Percentiles rank a stretch among this genome's conserved stretches.
These are phyloP conservation scores for Chaetophractus vellerosus DNA, from an alignment of 2,797 vertebrate genomes.

Conservation along the genomic window DNA sequence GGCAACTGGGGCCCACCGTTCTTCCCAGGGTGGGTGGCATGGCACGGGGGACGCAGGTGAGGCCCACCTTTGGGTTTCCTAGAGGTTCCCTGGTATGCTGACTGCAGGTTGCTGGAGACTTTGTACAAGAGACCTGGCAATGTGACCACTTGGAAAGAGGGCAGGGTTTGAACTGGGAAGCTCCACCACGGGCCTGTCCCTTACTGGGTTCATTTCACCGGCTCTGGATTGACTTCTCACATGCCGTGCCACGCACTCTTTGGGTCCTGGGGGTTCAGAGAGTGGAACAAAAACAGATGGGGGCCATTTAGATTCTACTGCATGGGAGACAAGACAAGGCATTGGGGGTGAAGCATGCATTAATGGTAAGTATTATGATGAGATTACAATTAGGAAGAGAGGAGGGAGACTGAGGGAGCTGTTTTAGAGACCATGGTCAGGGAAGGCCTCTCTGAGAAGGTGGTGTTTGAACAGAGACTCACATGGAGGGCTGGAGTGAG, in stretches of 20 bases:
- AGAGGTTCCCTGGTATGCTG: not conserved
- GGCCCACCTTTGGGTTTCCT: not conserved
- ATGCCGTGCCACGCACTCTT: no score
- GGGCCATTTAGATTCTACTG: not conserved
- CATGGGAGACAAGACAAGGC: not conserved
- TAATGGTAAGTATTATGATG: not conserved
- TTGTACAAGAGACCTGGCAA: not conserved
- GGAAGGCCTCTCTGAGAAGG: not conserved
- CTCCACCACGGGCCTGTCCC: not conserved
- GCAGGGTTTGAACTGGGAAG: not conserved
- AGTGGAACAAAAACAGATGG: not conserved
- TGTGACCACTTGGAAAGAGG: not conserved
- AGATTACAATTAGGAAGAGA: not conserved
- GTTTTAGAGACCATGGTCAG: not conserved
- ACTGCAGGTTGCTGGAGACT: not conserved
- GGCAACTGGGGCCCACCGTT: not conserved
- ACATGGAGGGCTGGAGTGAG: not conserved
- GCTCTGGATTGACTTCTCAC: fast-evolving
- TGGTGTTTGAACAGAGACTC: not conserved
- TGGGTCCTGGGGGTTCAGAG: not conserved
- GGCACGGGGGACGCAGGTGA: not conserved
- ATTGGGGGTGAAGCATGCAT: fast-evolving
- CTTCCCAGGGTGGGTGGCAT: fast-evolving
- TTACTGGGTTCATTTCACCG: fast-evolving
- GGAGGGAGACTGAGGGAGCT: not conserved